phyloP scores from a whole-genome alignment of 2,888 invertebrate genomes.

The Watsonalla cultraria region DNA sequence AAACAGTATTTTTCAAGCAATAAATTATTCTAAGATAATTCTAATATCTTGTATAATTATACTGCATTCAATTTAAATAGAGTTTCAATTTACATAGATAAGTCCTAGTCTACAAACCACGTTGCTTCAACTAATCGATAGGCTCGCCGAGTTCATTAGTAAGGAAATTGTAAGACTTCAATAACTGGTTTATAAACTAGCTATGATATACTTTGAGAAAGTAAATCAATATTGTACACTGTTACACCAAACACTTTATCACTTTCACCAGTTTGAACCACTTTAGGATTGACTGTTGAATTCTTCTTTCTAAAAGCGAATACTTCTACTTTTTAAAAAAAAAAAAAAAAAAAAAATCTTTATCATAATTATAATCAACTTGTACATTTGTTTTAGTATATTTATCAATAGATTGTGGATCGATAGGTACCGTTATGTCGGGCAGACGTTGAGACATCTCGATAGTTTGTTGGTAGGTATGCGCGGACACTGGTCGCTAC shows the following conservation, averaged over 20 bases:
- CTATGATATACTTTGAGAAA: background rate
- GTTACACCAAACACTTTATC: constrained; percentile 5
- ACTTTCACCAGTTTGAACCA: constrained; percentile 1
- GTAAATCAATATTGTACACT: background rate
- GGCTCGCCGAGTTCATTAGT: background rate
- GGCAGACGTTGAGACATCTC: constrained; percentile 65
- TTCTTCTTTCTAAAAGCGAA: background rate
- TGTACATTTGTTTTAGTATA: background rate
- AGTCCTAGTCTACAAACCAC: no score
- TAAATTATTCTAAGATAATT: no score
- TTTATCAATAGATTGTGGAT: background rate
- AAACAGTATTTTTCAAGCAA: no score
- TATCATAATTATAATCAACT: background rate
- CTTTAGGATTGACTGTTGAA: background rate
- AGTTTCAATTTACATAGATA: no score
- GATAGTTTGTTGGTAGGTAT: constrained; percentile 52
- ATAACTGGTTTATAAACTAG: background rate
- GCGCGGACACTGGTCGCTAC: constrained; percentile 36
- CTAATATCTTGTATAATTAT: no score
- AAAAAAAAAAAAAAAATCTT: no score
- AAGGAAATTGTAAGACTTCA: background rate
- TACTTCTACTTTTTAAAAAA: background rate
- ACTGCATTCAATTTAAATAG: no score
- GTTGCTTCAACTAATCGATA: no score
- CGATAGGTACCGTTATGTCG: constrained; percentile 48